These are phyloP conservation scores for Donacobius atricapilla DNA, from an alignment of 2,113 vertebrate genomes.

Conservation along the genomic window DNA sequence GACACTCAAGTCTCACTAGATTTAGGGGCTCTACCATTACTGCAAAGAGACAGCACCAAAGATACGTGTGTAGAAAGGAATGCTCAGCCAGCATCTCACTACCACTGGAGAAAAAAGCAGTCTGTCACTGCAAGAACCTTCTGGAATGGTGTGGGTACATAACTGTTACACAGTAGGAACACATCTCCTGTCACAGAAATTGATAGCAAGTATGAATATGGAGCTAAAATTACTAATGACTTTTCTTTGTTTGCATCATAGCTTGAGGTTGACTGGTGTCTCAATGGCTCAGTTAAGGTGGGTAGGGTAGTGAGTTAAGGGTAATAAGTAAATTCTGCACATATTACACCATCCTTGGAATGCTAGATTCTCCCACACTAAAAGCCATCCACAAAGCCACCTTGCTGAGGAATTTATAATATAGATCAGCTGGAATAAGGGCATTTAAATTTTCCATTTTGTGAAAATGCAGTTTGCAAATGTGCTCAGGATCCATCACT, in stretches of 20 bases:
- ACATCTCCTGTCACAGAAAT: not conserved
- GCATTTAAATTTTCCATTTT: not conserved
- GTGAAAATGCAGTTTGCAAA: not conserved
- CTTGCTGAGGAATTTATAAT: not conserved
- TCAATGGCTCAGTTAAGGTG: not conserved
- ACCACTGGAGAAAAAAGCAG: not conserved
- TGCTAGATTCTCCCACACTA: not conserved
- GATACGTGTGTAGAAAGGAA: not conserved
- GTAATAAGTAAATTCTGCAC: not conserved
- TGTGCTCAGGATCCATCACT: not conserved
- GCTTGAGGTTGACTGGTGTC: not conserved
- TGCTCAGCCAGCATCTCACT: not conserved
- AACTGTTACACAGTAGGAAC: not conserved
- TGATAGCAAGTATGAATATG: not conserved
- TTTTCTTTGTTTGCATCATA: not conserved
- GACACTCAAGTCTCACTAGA: not conserved
- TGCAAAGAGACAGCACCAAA: not conserved
- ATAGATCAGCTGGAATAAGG: not conserved
- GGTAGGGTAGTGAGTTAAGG: not conserved
- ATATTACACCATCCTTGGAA: rapidly evolving
- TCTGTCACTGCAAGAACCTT: not conserved
- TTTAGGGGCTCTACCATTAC: not conserved
- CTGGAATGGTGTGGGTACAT: not conserved
- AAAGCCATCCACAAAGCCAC: not conserved
- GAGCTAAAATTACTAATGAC: not conserved